Conservation (phyloP, 2,113 vertebrate genomes). For the Seriola dumerili region DNA sequence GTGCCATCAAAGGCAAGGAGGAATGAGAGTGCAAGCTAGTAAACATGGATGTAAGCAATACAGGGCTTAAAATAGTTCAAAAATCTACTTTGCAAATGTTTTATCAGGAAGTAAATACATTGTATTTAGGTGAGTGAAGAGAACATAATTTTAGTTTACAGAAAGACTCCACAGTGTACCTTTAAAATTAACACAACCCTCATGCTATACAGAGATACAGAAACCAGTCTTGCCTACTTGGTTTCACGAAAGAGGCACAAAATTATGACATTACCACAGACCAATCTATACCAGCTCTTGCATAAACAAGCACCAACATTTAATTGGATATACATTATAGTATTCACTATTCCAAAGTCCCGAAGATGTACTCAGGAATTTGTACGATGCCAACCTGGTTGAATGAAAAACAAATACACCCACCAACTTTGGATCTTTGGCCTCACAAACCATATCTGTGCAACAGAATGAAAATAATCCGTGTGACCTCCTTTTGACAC, state of each 20-base stretch:
- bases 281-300: neutral
- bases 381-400: neutral
- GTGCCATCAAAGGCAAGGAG: neutral
- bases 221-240: neutral
- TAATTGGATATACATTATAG: neutral
- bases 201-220: neutral
- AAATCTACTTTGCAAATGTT: too few species aligned
- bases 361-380: neutral
- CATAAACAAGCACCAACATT: neutral
- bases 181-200: neutral
- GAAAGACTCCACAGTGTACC: neutral
- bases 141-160: neutral
- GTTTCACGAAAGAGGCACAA: neutral
- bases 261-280: neutral
- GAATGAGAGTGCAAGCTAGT: neutral
- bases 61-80: neutral
- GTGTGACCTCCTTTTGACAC: neutral
- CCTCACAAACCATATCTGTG: neutral
- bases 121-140: neutral
- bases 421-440: neutral
- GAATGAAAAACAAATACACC: neutral
- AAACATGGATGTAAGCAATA: neutral
- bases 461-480: neutral
- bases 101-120: neutral
- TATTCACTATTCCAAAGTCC: neutral